These are phyloP conservation scores for Arge pagana DNA, from an alignment of 2,888 invertebrate species.

Conservation along the genomic window DNA sequence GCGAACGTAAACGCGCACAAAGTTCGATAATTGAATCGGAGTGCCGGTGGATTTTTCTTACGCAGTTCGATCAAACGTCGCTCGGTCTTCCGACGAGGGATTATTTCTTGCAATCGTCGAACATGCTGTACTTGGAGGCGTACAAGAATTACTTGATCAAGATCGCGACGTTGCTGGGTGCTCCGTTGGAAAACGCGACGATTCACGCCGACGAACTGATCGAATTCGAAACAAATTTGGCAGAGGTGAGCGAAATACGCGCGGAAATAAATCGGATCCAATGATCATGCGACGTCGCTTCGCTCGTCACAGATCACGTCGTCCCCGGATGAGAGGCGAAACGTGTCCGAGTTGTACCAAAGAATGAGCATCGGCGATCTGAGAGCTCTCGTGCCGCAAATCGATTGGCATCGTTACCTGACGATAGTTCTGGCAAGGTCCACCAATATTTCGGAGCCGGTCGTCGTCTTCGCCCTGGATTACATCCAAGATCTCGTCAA, in stretches of 20 bases:
- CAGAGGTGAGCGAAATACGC: slow-evolving; percentile 62
- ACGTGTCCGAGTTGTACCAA: slow-evolving; percentile 82
- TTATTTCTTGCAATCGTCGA: slow-evolving; percentile 74
- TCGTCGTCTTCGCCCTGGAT: slow-evolving; percentile 75
- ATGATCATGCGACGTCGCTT: background rate
- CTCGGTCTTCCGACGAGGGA: slow-evolving; percentile 73
- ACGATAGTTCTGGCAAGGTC: slow-evolving; percentile 69
- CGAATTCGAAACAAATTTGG: slow-evolving; percentile 77
- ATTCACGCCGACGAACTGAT: slow-evolving; percentile 75
- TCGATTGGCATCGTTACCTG: slow-evolving; percentile 75
- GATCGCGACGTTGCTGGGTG: slow-evolving; percentile 76
- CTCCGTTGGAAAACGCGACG: slow-evolving; percentile 65
- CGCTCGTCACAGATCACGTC: slow-evolving; percentile 70
- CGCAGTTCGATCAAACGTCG: slow-evolving; percentile 82
- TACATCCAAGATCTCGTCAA: slow-evolving; percentile 72
- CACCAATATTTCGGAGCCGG: slow-evolving; percentile 66
- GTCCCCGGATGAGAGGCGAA: slow-evolving; percentile 78
- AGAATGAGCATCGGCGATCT: slow-evolving; percentile 76
- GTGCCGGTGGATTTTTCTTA: too few relatives aligned
- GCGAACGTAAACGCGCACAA: too few relatives aligned
- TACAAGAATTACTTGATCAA: slow-evolving; percentile 79
- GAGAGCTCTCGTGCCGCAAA: slow-evolving; percentile 68
- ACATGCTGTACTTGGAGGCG: slow-evolving; percentile 73
- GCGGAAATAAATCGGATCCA: background rate
- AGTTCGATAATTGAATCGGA: too few relatives aligned